A percentile compares a stretch with the other conserved stretches of the same genome.
Conservation (phyloP, 1,140 invertebrate species). For the Aphelinus certus region DNA sequence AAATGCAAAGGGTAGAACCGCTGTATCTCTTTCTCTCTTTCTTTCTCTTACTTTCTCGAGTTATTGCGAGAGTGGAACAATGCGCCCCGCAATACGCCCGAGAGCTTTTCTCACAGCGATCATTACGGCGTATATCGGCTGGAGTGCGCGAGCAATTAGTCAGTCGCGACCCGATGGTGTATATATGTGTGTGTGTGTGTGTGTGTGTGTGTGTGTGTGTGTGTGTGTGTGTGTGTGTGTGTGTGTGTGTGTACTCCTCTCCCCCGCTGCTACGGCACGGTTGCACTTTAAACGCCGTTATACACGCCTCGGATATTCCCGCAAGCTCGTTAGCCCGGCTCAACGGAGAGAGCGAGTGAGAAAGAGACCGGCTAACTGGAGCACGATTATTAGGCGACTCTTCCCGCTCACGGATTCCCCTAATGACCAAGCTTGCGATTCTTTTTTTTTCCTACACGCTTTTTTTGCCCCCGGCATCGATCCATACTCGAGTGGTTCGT, state of each 20-base stretch:
- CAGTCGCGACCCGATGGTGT: not conserved
- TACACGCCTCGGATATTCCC: not conserved
- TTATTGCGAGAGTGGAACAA: conserved; percentile 19
- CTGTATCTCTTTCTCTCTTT: too few relatives aligned
- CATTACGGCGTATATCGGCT: conserved; percentile 19
- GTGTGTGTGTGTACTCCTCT: conserved; percentile 2
- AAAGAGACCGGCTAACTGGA: conserved; percentile 1
- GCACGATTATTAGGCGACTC: not conserved
- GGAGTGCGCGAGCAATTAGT: conserved; percentile 32
- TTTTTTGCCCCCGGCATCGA: too few relatives aligned
- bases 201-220: not conserved
- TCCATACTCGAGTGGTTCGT: too few relatives aligned
- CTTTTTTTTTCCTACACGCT: too few relatives aligned
- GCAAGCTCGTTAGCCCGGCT: conserved; percentile 5
- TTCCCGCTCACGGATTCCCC: too few relatives aligned
- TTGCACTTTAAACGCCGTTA: not conserved
- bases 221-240: not conserved
- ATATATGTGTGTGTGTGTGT: not conserved
- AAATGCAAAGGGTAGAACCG: not conserved
- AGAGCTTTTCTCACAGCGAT: conserved; percentile 19
- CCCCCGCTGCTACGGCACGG: not conserved
- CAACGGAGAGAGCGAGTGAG: not conserved
- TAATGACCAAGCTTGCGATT: too few relatives aligned
- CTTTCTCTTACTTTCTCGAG: too few relatives aligned
- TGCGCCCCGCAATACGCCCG: not conserved